These are phyloP conservation scores for Cheilosia pagana DNA, from an alignment of 2,888 invertebrate genomes.

Conservation along the genomic window DNA sequence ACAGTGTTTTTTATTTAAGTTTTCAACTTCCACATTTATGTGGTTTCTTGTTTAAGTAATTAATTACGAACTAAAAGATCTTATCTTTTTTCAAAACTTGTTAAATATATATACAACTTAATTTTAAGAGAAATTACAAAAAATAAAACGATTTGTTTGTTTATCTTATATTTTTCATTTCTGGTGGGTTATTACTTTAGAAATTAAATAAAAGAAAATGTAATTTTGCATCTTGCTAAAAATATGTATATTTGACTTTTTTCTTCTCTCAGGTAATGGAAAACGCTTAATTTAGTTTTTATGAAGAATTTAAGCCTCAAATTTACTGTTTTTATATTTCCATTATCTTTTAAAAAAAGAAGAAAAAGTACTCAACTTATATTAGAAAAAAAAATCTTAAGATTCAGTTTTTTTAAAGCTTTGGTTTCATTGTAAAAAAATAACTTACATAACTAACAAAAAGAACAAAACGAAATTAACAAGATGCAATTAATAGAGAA, in stretches of 20 bases:
- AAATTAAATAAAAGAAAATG: conserved; percentile 30
- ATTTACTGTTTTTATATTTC: conserved; percentile 35
- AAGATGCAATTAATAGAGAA: conserved; percentile 64
- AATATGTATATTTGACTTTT: conserved; percentile 29
- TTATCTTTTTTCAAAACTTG: conserved; percentile 50
- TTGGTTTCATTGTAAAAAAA: conserved; percentile 74
- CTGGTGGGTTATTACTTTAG: conserved; percentile 71
- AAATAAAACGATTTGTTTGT: conserved; percentile 21
- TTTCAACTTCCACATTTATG: conserved; percentile 61
- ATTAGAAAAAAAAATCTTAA: conserved; percentile 67
- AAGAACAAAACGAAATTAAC: conserved; percentile 51
- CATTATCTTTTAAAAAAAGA: conserved; percentile 11
- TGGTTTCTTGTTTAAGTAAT: conserved; percentile 58
- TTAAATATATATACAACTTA: conserved; percentile 71
- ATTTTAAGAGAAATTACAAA: conserved; percentile 36
- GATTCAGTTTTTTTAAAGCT: conserved; percentile 74
- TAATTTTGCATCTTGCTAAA: conserved; percentile 66
- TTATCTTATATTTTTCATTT: conserved; percentile 40
- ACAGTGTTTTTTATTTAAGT: conserved; percentile 35
- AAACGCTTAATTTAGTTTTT: conserved; percentile 34
- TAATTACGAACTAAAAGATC: conserved; percentile 67
- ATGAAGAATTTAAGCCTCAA: conserved; percentile 68
- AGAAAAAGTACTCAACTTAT: conserved; percentile 53
- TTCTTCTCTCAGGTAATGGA: conserved; percentile 22
- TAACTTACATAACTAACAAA: conserved; percentile 56